Base-by-base conservation (phyloP, 2,888 invertebrate species). In the Perithous albicinctus region DNA sequence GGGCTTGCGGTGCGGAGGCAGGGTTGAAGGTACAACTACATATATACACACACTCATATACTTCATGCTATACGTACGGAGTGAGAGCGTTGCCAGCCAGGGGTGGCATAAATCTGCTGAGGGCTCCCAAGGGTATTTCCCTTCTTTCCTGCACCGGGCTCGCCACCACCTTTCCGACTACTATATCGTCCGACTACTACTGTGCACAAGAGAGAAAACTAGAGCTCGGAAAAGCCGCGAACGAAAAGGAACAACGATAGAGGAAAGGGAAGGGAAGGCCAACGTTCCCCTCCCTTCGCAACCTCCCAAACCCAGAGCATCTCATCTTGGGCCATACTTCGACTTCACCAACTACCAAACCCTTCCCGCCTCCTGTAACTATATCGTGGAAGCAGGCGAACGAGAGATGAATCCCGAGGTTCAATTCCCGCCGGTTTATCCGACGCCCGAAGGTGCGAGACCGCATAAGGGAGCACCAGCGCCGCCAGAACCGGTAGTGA, bases 31-130 rank as follows among this genome's bases (percentile, higher is more conserved):
- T 79, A 56, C 72, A n/a, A 61, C 48, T 72, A 63, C 35, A 63
- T 72, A 79, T 75, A 64, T 18, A 77, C 54, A 66, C 54, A 66
- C 83, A 77, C 75, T 67, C 81, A 82, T 80, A 75, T 77, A 83
- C 61, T 70, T 76, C 12, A 7, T 35, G 41, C 69, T 79, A 43
- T 63, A 78, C 63, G 69, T 48, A 20, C 61, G 64, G 41, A 82
- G 83, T 77, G 74, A 76, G 82, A 83, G 83, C 84, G 87, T 87
- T 88, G 88, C 87, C 86, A 89, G 87, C 87, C 85, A 85, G 86
- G 89, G 88, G 87, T 87, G 88, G 88, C 90, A 92, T 92, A 92
- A 92, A 92, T 92, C 91, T 90, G 90, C 90, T 88, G 91, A 90
- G 89, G 89, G 90, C 87, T 91, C 92, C 91, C 91, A 80, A 76